Evolutionary conservation across 2,888 invertebrate species (phyloP).

Genomic region (Cordylochernes scorpioides): DNA sequence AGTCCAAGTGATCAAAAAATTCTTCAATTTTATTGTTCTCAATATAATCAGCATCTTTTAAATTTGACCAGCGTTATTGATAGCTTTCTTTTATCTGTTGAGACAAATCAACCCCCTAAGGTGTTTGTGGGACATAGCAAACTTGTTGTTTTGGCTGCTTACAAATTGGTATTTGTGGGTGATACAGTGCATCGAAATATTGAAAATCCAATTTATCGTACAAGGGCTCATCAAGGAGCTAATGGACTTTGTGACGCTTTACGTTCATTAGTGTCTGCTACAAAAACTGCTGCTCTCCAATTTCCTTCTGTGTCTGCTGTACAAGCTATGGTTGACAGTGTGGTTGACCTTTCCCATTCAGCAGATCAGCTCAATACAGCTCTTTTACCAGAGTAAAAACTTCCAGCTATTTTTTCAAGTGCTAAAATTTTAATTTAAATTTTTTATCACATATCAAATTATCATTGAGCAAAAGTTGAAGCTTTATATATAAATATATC

Average conservation of each 20-base stretch:
- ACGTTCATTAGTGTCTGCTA: constrained; percentile 53
- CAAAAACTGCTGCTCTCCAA: constrained; percentile 66
- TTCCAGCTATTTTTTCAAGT: no score
- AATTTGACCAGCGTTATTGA: constrained; percentile 57
- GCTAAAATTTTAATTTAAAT: no score
- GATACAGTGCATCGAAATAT: constrained; percentile 63
- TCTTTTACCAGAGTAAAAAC: no score
- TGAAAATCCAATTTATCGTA: constrained; percentile 11
- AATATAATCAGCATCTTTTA: constrained; percentile 54
- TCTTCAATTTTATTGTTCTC: constrained; percentile 58
- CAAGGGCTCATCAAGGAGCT: constrained; percentile 39
- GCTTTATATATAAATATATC: no score
- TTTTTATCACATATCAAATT: no score
- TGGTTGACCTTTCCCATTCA: constrained; percentile 42
- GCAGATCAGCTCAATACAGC: constrained; percentile 12
- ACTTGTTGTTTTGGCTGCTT: constrained; percentile 74
- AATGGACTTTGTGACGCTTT: constrained; percentile 53
- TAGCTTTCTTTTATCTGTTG: constrained; percentile 65
- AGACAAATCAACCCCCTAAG: constrained; percentile 75
- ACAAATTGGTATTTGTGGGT: constrained; percentile 73
- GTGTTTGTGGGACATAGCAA: constrained; percentile 73
- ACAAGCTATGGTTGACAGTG: constrained; percentile 74
- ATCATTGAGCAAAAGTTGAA: no score
- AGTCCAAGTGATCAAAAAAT: constrained; percentile 53
- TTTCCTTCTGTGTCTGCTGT: constrained; percentile 72